Percentiles rank a stretch among this genome's conserved stretches.
These are phyloP conservation scores for Scaptomyza hsui DNA, from an alignment of 1,140 invertebrate species.

Conservation along the genomic window DNA sequence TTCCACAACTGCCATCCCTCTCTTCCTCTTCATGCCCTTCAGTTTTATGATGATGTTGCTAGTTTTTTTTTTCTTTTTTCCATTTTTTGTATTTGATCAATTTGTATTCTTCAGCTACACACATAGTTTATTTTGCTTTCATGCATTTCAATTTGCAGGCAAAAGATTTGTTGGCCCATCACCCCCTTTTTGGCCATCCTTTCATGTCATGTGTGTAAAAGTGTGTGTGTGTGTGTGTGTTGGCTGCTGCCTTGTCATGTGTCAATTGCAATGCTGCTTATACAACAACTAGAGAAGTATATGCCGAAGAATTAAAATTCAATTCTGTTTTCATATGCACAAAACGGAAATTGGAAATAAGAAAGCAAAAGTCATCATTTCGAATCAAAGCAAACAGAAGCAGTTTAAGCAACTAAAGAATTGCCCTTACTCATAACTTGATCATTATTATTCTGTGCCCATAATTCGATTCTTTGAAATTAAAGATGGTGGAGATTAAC, in stretches of 20 bases:
- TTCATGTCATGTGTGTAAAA: not conserved
- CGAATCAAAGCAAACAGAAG: not conserved
- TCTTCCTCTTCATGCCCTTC: constrained; percentile 1
- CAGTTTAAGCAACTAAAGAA: not conserved
- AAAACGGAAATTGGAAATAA: constrained; percentile 73
- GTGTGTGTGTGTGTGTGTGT: constrained; percentile 1
- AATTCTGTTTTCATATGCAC: constrained; percentile 72
- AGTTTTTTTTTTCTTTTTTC: not conserved
- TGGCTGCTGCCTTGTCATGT: constrained; percentile 59
- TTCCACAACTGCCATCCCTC: not conserved
- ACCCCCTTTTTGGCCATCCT: not conserved
- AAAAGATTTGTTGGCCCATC: not conserved
- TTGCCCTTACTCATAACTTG: not conserved
- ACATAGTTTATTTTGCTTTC: constrained; percentile 72
- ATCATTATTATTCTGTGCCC: no score
- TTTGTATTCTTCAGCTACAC: constrained; percentile 72
- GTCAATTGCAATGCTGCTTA: constrained; percentile 68
- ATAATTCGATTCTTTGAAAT: no score
- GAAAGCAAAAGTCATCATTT: constrained; percentile 8
- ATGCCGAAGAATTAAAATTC: constrained; percentile 67
- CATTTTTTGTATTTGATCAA: constrained; percentile 71
- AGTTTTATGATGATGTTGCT: constrained; percentile 72
- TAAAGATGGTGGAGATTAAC: no score
- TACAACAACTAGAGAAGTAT: no score
- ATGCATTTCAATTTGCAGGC: constrained; percentile 70